Percentiles rank a stretch among this genome's conserved stretches.
phyloP scores from a whole-genome alignment of 2,113 vertebrate genomes.

The Octodon degus region DNA sequence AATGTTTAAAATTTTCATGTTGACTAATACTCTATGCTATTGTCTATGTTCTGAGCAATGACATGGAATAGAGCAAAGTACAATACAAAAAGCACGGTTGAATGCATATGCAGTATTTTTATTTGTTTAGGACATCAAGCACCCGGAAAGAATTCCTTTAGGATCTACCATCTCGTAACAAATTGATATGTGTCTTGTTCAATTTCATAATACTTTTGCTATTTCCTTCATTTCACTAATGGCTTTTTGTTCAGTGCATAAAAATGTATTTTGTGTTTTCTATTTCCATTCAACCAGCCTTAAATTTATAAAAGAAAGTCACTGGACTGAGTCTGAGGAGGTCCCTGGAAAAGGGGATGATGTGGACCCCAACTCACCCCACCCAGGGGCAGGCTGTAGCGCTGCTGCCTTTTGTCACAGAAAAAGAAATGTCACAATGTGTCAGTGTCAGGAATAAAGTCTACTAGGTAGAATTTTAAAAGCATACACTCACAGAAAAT shows the following conservation, averaged over 20 bases:
- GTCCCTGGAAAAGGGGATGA: neutral
- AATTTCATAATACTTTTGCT: neutral
- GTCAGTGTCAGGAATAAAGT: neutral
- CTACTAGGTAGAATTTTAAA: neutral
- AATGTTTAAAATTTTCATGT: no score
- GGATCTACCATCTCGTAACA: neutral
- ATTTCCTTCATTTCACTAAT: neutral
- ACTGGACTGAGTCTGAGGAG: neutral
- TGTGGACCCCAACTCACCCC: neutral
- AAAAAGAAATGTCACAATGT: neutral
- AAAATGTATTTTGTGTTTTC: neutral
- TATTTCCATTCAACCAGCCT: neutral
- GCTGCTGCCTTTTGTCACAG: neutral
- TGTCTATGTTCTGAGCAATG: no score
- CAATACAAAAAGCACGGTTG: no score
- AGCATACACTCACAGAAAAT: neutral
- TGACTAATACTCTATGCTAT: no score
- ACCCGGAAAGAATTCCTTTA: neutral
- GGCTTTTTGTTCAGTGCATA: neutral
- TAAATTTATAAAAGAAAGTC: constrained; percentile 13
- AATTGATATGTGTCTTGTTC: rapidly evolving
- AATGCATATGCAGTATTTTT: no score
- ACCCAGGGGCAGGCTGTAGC: neutral
- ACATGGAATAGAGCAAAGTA: no score
- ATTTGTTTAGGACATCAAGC: neutral